Conservation (phyloP, 2,797 vertebrate species). For the Manis javanica region DNA sequence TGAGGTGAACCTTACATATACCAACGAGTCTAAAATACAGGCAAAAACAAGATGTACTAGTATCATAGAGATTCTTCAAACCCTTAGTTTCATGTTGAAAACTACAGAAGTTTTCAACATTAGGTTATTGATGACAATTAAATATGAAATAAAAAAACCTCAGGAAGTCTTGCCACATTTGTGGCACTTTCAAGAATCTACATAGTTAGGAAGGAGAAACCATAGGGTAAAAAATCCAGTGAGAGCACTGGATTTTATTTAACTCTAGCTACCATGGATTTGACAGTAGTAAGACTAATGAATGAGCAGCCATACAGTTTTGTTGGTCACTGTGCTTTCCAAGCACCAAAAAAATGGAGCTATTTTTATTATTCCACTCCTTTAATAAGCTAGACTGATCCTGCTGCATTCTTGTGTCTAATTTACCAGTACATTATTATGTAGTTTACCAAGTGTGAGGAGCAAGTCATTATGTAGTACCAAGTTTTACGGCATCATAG, state of each 20-base stretch:
- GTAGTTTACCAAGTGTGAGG: slow-evolving; percentile 81
- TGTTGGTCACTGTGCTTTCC: slow-evolving; percentile 83
- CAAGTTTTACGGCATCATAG: slow-evolving; percentile 91
- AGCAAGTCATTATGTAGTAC: slow-evolving; percentile 87
- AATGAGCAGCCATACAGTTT: slow-evolving; percentile 85
- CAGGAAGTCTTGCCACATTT: slow-evolving; percentile 2
- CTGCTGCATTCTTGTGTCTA: slow-evolving; percentile 86
- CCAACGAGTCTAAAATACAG: slow-evolving; percentile 8
- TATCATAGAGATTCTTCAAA: slow-evolving; percentile 25
- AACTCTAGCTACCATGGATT: slow-evolving; percentile 86
- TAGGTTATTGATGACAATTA: not conserved
- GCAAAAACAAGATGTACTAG: not conserved
- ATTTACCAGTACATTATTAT: slow-evolving; percentile 85
- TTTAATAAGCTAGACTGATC: slow-evolving; percentile 83
- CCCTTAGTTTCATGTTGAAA: slow-evolving; percentile 48
- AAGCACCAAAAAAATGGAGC: slow-evolving; percentile 87
- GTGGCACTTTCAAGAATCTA: slow-evolving; percentile 30
- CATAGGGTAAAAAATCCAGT: slow-evolving; percentile 80
- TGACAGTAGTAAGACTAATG: slow-evolving; percentile 87
- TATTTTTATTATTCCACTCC: slow-evolving; percentile 83
- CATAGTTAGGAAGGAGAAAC: slow-evolving; percentile 64
- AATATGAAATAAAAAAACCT: not conserved
- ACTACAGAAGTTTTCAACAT: slow-evolving; percentile 24
- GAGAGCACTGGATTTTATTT: slow-evolving; percentile 86
- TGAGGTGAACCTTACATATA: not conserved